Evolutionary conservation across 2,888 invertebrate species (phyloP).

Genomic region (Noctua janthe): DNA sequence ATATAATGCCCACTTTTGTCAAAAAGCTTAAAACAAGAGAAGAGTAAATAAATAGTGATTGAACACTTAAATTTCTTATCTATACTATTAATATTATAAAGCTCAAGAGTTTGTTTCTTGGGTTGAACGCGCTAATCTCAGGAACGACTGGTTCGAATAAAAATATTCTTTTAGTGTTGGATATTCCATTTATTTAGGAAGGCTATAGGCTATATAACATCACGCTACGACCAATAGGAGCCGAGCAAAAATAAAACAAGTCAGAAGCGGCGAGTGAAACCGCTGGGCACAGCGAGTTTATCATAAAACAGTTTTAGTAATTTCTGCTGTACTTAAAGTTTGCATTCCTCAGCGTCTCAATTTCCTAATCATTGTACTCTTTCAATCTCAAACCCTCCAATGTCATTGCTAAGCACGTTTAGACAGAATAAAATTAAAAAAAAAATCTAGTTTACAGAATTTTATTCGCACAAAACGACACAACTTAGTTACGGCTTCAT

Average conservation of each 20-base stretch:
- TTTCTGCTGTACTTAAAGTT: neutral
- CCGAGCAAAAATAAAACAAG: no score
- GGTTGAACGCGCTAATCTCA: no score
- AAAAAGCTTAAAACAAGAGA: neutral
- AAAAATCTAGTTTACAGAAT: constrained; percentile 34
- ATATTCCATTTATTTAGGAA: no score
- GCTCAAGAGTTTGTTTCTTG: no score
- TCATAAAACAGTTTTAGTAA: neutral
- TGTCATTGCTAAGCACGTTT: constrained; percentile 4
- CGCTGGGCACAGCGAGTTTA: neutral
- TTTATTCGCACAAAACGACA: constrained; percentile 34
- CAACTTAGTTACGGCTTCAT: constrained; percentile 44
- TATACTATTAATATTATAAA: no score
- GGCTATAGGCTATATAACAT: no score
- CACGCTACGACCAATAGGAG: no score
- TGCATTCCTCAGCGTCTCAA: neutral
- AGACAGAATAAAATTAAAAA: neutral
- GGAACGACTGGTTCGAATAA: no score
- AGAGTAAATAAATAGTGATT: neutral
- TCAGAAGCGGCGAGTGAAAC: no score
- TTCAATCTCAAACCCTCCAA: neutral
- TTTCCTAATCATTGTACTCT: neutral
- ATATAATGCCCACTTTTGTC: neutral
- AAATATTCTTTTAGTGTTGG: no score
- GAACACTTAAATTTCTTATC: neutral